Evolutionary conservation across 2,113 vertebrate species (phyloP).

Genomic region (Cryptotis parvus): DNA sequence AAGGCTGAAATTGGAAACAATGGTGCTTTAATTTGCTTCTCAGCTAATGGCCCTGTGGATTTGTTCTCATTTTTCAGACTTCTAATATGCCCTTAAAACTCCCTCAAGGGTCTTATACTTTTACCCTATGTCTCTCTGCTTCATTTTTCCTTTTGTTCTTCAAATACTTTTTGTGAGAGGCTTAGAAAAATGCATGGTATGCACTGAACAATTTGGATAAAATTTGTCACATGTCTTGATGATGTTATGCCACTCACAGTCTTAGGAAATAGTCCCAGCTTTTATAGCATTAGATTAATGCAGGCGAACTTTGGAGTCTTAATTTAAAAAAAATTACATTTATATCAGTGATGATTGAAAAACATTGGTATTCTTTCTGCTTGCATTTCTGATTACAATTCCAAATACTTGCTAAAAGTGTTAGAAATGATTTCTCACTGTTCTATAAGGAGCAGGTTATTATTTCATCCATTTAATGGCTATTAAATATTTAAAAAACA

Average conservation of each 20-base stretch:
- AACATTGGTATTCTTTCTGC: constrained; percentile 62
- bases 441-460: background rate
- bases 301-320: constrained; percentile 69
- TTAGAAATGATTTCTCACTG: constrained; percentile 31
- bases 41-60: constrained; percentile 57
- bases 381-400: constrained; percentile 55
- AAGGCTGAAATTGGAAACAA: constrained; percentile 43
- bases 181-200: constrained; percentile 18
- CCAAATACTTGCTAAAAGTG: constrained; percentile 53
- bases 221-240: constrained; percentile 51
- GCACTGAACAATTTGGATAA: constrained; percentile 39
- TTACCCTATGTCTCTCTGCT: constrained; percentile 51
- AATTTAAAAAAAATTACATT: constrained; percentile 71
- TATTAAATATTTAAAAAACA: constrained; percentile 68
- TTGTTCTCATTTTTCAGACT: constrained; percentile 51
- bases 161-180: too few relatives aligned
- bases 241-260: constrained; percentile 43
- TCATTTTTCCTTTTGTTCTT: too few relatives aligned
- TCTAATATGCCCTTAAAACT: constrained; percentile 52
- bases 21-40: constrained; percentile 52
- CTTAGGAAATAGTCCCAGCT: constrained; percentile 48
- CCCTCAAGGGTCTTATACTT: constrained; percentile 46
- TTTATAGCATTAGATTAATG: constrained; percentile 46
- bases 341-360: constrained; percentile 62
- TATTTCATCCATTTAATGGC: constrained; percentile 58